Evolutionary conservation across 2,888 invertebrate genomes (phyloP).

Genomic region (Ochropacha duplaris): DNA sequence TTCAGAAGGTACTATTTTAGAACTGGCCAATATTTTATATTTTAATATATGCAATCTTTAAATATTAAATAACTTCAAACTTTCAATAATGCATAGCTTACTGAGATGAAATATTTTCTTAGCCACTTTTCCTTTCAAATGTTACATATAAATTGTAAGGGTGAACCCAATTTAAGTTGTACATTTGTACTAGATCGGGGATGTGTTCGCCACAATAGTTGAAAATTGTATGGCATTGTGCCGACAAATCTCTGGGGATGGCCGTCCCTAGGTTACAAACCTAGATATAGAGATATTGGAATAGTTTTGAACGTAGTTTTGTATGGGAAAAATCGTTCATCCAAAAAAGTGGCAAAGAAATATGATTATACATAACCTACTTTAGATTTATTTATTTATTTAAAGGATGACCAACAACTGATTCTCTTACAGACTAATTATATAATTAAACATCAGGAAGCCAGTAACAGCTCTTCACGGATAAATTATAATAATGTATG

Average conservation of each 20-base stretch:
- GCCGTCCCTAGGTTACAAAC: conserved; percentile 16
- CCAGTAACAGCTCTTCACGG: too few species aligned
- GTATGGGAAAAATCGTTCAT: background rate
- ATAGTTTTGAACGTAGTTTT: background rate
- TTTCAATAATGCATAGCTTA: background rate
- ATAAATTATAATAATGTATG: too few species aligned
- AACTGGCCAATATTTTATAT: too few species aligned
- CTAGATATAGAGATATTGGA: background rate
- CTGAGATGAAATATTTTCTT: background rate
- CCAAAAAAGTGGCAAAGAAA: background rate
- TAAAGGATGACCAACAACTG: too few species aligned
- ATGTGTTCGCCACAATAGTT: conserved; percentile 46
- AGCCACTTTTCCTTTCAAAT: background rate
- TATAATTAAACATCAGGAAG: too few species aligned
- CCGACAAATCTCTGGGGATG: conserved; percentile 41
- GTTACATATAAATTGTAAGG: conserved; percentile 13
- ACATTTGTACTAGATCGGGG: conserved; percentile 44
- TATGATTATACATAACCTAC: too few species aligned
- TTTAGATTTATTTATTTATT: too few species aligned
- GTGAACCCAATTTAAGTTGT: conserved; percentile 50
- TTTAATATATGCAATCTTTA: too few species aligned
- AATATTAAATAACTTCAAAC: background rate
- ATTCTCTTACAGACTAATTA: too few species aligned
- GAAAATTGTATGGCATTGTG: conserved; percentile 59
- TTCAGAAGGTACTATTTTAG: too few species aligned